Percentiles rank a stretch among this genome's conserved stretches.
Evolutionary conservation across 2,113 vertebrate genomes (phyloP).

Genomic region (Neogobius melanostomus): DNA sequence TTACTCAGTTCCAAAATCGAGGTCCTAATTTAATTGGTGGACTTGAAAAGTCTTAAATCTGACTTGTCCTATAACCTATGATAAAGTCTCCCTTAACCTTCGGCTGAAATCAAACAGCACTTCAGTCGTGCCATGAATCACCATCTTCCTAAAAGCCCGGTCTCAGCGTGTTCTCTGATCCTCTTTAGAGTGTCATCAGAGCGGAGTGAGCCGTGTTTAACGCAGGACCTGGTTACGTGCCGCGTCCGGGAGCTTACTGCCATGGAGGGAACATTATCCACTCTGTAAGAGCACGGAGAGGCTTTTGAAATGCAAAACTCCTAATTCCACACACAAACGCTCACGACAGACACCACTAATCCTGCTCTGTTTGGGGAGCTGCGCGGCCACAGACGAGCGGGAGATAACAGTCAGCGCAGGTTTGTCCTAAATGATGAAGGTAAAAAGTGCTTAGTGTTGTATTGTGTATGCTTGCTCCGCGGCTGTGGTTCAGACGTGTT

Average conservation of each 20-base stretch:
- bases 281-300: constrained; percentile 29
- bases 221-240: constrained; percentile 30
- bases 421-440: constrained; percentile 39
- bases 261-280: constrained; percentile 44
- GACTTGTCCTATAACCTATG: no score
- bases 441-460: constrained; percentile 20
- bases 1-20: no score
- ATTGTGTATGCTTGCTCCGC: no score
- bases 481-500: no score
- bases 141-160: not conserved
- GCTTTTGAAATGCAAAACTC: constrained; percentile 67
- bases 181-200: not conserved
- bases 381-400: no score
- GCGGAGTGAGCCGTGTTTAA: constrained; percentile 12
- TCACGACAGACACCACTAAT: constrained; percentile 50
- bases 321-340: constrained; percentile 59
- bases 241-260: constrained; percentile 46
- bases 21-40: no score
- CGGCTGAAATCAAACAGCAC: not conserved
- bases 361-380: constrained; percentile 30
- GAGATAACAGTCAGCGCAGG: not conserved
- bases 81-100: no score
- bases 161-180: no score
- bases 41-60: no score
- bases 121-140: not conserved